phyloP scores from a whole-genome alignment of 2,113 vertebrate genomes.

The Varanus salvator region DNA sequence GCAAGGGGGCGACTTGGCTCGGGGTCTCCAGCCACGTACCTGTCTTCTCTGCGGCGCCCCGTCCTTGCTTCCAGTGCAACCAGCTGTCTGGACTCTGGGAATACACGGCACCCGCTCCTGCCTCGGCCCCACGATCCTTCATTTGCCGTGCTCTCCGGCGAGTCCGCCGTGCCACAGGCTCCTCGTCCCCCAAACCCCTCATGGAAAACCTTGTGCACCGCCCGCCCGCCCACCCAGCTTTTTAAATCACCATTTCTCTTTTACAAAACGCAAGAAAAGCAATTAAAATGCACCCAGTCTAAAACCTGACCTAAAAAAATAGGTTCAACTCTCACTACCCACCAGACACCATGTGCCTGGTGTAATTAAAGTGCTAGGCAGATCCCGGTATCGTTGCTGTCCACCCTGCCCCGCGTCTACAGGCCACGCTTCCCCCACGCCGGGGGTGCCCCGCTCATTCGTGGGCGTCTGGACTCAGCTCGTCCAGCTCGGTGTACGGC shows the following conservation, averaged over 20 bases:
- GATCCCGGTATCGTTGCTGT: background rate
- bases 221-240: too few relatives aligned
- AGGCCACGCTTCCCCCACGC: background rate
- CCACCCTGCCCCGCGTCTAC: background rate
- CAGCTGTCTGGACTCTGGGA: background rate
- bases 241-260: background rate
- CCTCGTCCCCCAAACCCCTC: background rate
- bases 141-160: background rate
- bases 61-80: background rate
- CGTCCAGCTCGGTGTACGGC: conserved; percentile 87
- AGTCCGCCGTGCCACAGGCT: background rate
- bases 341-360: background rate
- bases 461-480: conserved; percentile 79
- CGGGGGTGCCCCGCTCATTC: conserved; percentile 41
- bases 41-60: fast-evolving
- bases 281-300: conserved; percentile 3
- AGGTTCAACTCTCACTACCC: background rate
- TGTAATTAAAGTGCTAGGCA: conserved; percentile 24
- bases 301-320: conserved; percentile 21
- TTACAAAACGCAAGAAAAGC: background rate
- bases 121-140: background rate
- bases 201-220: too few relatives aligned
- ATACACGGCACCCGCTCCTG: too few relatives aligned
- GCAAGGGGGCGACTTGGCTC: too few relatives aligned
- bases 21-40: too few relatives aligned